These are phyloP conservation scores for Gastracanthus pulcherrimus DNA, from an alignment of 2,888 invertebrate species.

Conservation along the genomic window DNA sequence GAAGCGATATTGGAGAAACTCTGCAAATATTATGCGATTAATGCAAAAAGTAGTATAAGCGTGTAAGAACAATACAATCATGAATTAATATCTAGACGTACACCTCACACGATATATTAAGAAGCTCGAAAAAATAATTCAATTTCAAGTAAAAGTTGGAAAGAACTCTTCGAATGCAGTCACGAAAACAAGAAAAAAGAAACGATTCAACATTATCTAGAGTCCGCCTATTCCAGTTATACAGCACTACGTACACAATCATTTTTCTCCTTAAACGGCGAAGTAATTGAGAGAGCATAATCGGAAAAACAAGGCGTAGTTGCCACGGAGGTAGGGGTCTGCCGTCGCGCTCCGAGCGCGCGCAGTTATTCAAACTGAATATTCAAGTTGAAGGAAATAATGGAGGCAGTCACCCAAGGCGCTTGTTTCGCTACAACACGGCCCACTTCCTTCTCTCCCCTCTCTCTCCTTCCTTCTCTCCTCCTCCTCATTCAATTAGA, in stretches of 20 bases:
- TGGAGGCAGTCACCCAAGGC: constrained; percentile 21
- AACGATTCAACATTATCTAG: too few species aligned
- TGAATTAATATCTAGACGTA: too few species aligned
- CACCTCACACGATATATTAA: neutral
- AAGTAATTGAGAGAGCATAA: constrained; percentile 37
- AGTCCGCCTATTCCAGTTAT: too few species aligned
- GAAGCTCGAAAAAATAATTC: neutral
- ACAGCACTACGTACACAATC: neutral
- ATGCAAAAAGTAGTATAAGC: too few species aligned
- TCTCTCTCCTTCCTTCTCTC: too few species aligned
- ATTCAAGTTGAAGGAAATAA: constrained; percentile 51
- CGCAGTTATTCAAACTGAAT: constrained; percentile 47
- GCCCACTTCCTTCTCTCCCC: constrained; percentile 5
- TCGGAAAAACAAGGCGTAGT: constrained; percentile 33
- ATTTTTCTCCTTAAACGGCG: constrained; percentile 5
- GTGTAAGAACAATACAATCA: too few species aligned
- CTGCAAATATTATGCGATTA: too few species aligned
- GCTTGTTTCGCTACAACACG: constrained; percentile 25
- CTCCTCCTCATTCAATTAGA: constrained; percentile 38
- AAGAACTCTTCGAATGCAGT: too few species aligned
- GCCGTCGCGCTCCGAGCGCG: neutral
- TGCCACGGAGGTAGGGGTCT: neutral
- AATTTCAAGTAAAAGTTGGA: neutral
- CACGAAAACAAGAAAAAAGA: too few species aligned
- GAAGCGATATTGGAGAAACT: too few species aligned